Conservation (phyloP, 2,113 vertebrate genomes). For the Ictidomys tridecemlineatus region DNA sequence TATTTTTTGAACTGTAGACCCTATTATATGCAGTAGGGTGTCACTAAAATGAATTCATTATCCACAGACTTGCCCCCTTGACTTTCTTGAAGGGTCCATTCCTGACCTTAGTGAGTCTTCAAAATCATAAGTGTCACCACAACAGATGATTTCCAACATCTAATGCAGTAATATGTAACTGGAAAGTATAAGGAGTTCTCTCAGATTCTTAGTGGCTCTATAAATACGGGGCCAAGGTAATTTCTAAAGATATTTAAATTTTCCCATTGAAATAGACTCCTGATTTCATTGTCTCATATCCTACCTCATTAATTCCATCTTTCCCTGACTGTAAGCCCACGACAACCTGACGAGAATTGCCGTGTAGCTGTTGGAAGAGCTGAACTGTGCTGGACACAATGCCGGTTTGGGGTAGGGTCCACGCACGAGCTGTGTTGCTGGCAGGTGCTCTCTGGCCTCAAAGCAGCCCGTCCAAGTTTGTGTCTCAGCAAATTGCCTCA, state of each 20-base stretch:
- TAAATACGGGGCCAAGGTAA: constrained; percentile 29
- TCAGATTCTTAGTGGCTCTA: constrained; percentile 35
- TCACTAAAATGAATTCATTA: constrained; percentile 53
- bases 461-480: neutral
- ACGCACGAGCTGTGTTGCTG: neutral
- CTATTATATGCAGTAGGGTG: neutral
- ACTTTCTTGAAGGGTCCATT: constrained; percentile 52
- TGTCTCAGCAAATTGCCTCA: neutral
- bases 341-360: neutral
- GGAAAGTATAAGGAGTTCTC: constrained; percentile 21
- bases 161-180: constrained; percentile 15
- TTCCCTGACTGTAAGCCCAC: neutral
- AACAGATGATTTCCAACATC: constrained; percentile 38
- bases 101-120: constrained; percentile 59
- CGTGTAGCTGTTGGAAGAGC: neutral
- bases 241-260: constrained; percentile 63
- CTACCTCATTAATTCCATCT: neutral
- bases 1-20: constrained; percentile 32
- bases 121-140: constrained; percentile 45
- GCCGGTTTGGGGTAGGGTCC: no score
- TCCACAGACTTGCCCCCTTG: constrained; percentile 17
- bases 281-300: constrained; percentile 7
- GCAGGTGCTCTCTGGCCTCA: neutral
- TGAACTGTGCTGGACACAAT: neutral
- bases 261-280: constrained; percentile 56